Base-by-base conservation (phyloP, 2,113 vertebrate species). In the Nycticryphes semicollaris region DNA sequence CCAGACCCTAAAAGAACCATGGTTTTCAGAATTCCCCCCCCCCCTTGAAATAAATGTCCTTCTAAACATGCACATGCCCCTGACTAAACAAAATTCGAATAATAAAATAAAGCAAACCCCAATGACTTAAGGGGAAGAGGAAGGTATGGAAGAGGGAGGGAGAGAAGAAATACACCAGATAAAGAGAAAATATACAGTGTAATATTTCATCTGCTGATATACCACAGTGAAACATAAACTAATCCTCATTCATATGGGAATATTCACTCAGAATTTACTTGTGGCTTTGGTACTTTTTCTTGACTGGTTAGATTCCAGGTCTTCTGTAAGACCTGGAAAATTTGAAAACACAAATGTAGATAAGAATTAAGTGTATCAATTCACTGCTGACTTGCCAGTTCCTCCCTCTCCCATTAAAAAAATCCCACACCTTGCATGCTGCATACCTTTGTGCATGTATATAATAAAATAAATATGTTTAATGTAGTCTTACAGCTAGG, bases 391-490 rank as follows among this genome's bases (percentile, higher is more conserved):
- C 43, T 73, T 85, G 51, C 84, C 79, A 85, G 77, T 94, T 89
- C 51, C 75, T 90, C 31, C 48, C 27, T 94, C 45, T 94, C 45
- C 43, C 43, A 66, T 62, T 91, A 87, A 90, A 87, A 72, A 76
- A 73, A 70, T 10, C 78, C 66, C 88, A 96, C 93, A 94, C 90
- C 90, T 95, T 92, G 69, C 80, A 85, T 24, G 22, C 25, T 54
- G 69, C 91, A 88, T 93, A 87, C 69, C 51, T 91, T 91, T 92
- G 56, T 89, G n/a, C 3, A 2, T 73, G 84, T 88, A 86, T 48
- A 30, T 95, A 95, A 96, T 93, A 94, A 96, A 96, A 92, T 93
- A 90, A 93, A 92, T 51, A 80, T 22, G 33, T 70, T 73, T 94
- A n/a, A 72, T 67, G 85, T 43, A 84, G 90, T 75, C 81, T 90